Conservation (phyloP, 35 echinoderm and acorn worm genomes). For the Stichopus chloronotus region DNA sequence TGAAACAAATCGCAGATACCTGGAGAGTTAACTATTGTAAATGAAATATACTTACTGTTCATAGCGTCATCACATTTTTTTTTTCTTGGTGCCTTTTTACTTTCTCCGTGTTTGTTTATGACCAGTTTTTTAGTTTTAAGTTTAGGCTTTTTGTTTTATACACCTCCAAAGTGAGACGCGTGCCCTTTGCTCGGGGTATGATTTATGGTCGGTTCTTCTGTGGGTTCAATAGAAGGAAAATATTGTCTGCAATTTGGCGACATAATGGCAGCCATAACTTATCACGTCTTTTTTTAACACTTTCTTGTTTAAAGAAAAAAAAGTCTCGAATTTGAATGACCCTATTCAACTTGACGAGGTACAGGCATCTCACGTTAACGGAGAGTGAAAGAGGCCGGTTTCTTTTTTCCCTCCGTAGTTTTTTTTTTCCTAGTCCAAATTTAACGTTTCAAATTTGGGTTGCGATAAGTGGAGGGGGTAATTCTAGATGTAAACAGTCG, state of each 20-base stretch:
- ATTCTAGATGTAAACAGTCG: conserved; percentile 45
- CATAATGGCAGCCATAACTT: conserved; percentile 58
- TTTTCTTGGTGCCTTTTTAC: background rate
- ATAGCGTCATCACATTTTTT: conserved; percentile 39
- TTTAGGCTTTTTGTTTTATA: background rate
- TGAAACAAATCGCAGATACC: conserved; percentile 62
- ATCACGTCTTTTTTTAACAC: conserved; percentile 6
- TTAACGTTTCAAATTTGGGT: conserved; percentile 36
- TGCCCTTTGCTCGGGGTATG: conserved; percentile 11
- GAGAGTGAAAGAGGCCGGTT: background rate
- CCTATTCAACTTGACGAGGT: conserved; percentile 41
- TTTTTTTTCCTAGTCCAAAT: background rate
- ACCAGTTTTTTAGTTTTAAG: background rate
- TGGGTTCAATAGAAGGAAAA: conserved; percentile 56
- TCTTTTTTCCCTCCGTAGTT: background rate
- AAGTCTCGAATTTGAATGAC: background rate
- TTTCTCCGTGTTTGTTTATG: conserved; percentile 44
- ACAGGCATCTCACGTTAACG: conserved; percentile 11
- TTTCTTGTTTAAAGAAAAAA: background rate
- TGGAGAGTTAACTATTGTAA: conserved; percentile 38
- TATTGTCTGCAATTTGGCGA: conserved; percentile 65
- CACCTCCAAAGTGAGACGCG: conserved; percentile 16
- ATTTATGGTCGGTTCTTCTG: conserved; percentile 40
- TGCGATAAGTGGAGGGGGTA: conserved; percentile 50
- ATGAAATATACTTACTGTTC: conserved; percentile 47